phyloP scores from a whole-genome alignment of 2,113 vertebrate species.

The Microtus oregoni region DNA sequence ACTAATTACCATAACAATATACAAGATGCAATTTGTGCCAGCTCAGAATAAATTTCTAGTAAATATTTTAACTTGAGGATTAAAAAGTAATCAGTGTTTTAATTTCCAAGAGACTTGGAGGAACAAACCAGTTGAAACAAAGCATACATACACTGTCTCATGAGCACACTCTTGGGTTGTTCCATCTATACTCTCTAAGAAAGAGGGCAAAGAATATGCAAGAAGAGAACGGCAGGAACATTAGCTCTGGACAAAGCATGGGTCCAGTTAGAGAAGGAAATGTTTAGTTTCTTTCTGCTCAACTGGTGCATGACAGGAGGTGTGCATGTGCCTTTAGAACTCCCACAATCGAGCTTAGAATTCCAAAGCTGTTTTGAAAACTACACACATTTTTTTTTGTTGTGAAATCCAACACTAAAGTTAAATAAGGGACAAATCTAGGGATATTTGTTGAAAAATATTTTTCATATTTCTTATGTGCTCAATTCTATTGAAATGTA shows the following conservation, averaged over 20 bases:
- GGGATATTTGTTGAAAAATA: constrained; percentile 39
- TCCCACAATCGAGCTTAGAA: background rate
- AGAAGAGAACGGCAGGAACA: background rate
- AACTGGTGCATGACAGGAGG: background rate
- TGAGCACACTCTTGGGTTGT: background rate
- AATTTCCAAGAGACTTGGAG: constrained; percentile 60
- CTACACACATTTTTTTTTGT: background rate
- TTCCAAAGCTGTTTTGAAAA: constrained; percentile 45
- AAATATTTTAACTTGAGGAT: constrained; percentile 59
- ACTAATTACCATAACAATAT: constrained; percentile 39
- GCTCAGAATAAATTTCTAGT: constrained; percentile 38
- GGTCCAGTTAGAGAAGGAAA: background rate
- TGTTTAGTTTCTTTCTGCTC: background rate
- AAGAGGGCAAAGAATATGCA: background rate
- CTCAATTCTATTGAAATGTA: constrained; percentile 13
- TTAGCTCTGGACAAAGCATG: background rate
- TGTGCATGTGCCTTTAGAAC: too few species aligned
- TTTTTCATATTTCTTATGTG: constrained; percentile 35
- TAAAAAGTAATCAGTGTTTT: constrained; percentile 55
- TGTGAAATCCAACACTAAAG: constrained; percentile 34
- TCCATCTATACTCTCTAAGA: constrained; percentile 15
- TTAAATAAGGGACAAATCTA: constrained; percentile 69
- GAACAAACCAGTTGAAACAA: constrained; percentile 45
- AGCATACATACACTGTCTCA: constrained; percentile 28
- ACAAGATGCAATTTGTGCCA: constrained; percentile 14